Conservation (phyloP, 37 sponge, comb jelly and placozoan genomes). For the Diacarnus erythraeanus region DNA sequence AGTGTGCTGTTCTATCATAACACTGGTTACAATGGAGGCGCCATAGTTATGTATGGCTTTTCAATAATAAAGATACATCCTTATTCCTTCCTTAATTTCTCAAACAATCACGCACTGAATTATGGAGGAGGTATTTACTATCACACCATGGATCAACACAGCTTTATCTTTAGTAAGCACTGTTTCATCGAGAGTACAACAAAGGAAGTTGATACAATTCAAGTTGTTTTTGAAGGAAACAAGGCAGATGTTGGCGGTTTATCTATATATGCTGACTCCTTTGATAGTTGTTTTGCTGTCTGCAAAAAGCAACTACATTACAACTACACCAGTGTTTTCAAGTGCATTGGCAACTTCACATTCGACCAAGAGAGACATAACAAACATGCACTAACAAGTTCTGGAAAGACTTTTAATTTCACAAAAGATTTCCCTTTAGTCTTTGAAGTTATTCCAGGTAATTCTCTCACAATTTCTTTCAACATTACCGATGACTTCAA, state of each 20-base stretch:
- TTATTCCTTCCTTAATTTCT: not conserved
- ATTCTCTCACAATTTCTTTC: too few species aligned
- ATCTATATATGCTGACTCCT: not conserved
- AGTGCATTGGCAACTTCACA: not conserved
- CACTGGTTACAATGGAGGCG: constrained; percentile 24
- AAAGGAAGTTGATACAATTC: not conserved
- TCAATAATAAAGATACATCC: not conserved
- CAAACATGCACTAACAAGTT: not conserved
- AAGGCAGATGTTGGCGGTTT: not conserved
- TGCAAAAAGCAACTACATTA: not conserved
- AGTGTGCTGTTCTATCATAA: constrained; percentile 6
- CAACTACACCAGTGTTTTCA: not conserved
- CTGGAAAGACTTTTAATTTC: not conserved
- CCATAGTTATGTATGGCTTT: constrained; percentile 36
- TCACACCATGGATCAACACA: not conserved
- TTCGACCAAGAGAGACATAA: not conserved
- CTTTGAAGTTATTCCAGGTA: not conserved
- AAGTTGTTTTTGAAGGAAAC: not conserved
- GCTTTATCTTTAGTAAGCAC: not conserved
- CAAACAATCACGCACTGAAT: constrained; percentile 10
- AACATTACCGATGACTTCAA: not conserved
- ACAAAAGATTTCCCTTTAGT: not conserved
- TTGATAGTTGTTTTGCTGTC: not conserved
- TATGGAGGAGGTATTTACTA: constrained; percentile 44
- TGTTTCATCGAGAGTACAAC: not conserved